Evolutionary conservation across 2,113 vertebrate genomes (phyloP), one percentile per base, ranked within the genome.

Genomic region (Platycercus adscitus): DNA sequence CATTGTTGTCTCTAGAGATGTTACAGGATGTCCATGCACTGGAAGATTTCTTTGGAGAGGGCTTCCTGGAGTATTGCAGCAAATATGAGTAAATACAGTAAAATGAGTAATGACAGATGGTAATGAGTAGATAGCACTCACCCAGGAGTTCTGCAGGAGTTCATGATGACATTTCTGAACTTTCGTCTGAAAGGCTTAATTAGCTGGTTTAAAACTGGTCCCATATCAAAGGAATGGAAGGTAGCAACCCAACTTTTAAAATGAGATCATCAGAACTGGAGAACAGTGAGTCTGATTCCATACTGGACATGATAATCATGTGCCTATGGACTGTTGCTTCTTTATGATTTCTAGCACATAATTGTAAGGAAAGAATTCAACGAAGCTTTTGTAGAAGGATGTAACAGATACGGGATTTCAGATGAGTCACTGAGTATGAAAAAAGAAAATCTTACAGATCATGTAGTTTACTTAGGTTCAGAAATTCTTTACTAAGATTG

Each of bases 11-110:
- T 37, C 12, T 56, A 20, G 24, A 81, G 31, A 13, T 71, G 33
- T 50, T 60, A 17, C 1, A 2, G 28, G 23, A 47, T 90, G 33
- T 55, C 52, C 0, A 0, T 28, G 1, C 39, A 33, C 73, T 82
- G 39, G 31, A 71, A 53, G 17, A 19, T 71, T 91, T 71, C 50
- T 76, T 81, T 87, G 55, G 60, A 81, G n/a, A 39, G 11, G 28
- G 11, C 41, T 65, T 64, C 25, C 28, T 81, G 65, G 13, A 10
- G 0, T 47, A 31, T 71, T 47, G 21, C 24, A 72, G 53, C 33
- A 55, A 21, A 86, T 69, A 28, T 20, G 53, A 33, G 31, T 55
- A 33, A 55, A 55, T 55, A 55, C 53, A 91, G 24, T 66, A 61
- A 91, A 75, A 60, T 26, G 13, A 56, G 6, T 44, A 41, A 17